A percentile compares a stretch with the other conserved stretches of the same genome.
These are phyloP conservation scores for Apistogramma diplotaenia DNA, from an alignment of 2,113 vertebrate genomes.

Conservation along the genomic window DNA sequence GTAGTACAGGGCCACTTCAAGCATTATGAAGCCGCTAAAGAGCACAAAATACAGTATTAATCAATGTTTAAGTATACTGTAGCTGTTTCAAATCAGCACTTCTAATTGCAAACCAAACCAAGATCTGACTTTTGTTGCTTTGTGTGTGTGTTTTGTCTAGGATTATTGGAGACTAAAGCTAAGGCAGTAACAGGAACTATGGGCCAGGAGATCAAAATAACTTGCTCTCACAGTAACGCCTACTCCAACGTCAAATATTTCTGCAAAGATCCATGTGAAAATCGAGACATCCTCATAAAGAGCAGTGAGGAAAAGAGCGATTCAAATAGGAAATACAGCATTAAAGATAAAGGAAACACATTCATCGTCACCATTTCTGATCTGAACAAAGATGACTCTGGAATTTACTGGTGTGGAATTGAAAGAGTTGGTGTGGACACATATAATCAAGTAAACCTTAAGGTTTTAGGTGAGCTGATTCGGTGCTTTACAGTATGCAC, in stretches of 20 bases:
- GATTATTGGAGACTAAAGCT: not conserved
- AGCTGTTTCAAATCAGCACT: not conserved
- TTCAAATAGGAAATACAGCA: constrained; percentile 1
- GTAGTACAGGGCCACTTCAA: too few species aligned
- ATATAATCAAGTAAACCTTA: constrained; percentile 5
- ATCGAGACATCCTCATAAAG: constrained; percentile 27
- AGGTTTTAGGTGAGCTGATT: constrained; percentile 49
- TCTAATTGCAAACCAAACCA: not conserved
- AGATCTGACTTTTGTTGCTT: not conserved
- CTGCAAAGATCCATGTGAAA: not conserved
- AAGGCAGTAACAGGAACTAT: not conserved
- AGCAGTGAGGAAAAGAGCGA: rapidly evolving
- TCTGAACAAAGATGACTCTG: constrained; percentile 26
- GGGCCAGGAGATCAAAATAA: not conserved
- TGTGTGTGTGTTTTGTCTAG: constrained; percentile 41
- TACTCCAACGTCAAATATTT: constrained; percentile 56
- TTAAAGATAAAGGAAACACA: constrained; percentile 38
- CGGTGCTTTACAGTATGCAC: not conserved
- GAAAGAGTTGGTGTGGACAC: constrained; percentile 3
- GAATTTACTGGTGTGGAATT: constrained; percentile 55
- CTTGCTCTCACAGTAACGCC: constrained; percentile 19
- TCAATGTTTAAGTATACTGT: not conserved
- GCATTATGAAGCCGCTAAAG: not conserved
- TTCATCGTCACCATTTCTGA: constrained; percentile 43
- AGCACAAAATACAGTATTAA: not conserved